Percentiles rank a stretch among this genome's conserved stretches.
phyloP scores from a whole-genome alignment of 1,140 invertebrate genomes.

The Notospermus geniculatus region DNA sequence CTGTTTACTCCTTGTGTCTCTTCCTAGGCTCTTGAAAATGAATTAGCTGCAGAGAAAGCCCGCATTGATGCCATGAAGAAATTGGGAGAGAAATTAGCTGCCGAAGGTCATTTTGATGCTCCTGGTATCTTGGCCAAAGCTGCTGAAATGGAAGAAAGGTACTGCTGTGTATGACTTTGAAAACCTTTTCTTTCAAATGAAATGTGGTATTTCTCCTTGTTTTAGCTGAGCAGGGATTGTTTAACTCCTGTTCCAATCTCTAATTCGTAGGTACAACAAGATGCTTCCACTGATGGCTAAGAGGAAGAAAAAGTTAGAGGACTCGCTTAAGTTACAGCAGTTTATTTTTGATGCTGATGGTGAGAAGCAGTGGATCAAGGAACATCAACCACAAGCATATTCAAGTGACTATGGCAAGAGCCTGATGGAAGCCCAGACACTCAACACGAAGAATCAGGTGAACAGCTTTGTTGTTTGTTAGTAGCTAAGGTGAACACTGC shows the following conservation, averaged over 20 bases:
- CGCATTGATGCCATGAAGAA: constrained; percentile 88
- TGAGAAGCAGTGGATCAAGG: constrained; percentile 94
- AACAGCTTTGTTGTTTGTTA: too few relatives aligned
- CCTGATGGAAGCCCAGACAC: constrained; percentile 85
- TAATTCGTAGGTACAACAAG: constrained; percentile 46
- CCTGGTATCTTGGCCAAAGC: constrained; percentile 65
- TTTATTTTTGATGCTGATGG: constrained; percentile 91
- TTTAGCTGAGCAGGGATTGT: too few relatives aligned
- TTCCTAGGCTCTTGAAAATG: constrained; percentile 81
- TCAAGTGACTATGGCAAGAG: constrained; percentile 70
- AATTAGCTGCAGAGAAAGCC: constrained; percentile 90
- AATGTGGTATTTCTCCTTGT: too few relatives aligned
- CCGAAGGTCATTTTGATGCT: constrained; percentile 91
- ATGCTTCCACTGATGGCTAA: constrained; percentile 58
- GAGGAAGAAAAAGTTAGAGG: constrained; percentile 78
- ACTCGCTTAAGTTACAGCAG: constrained; percentile 85
- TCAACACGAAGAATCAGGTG: constrained; percentile 85
- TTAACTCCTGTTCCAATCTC: too few relatives aligned
- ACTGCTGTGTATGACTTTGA: too few relatives aligned
- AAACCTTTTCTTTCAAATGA: too few relatives aligned
- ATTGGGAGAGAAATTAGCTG: constrained; percentile 86
- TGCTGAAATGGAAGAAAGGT: too few relatives aligned
- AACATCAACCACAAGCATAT: constrained; percentile 77
- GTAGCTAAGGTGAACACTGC: too few relatives aligned
- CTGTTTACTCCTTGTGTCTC: constrained; percentile 7